Evolutionary conservation across 2,888 invertebrate genomes (phyloP), one percentile per base, ranked within the genome.

Genomic region (Aphidius colemani): DNA sequence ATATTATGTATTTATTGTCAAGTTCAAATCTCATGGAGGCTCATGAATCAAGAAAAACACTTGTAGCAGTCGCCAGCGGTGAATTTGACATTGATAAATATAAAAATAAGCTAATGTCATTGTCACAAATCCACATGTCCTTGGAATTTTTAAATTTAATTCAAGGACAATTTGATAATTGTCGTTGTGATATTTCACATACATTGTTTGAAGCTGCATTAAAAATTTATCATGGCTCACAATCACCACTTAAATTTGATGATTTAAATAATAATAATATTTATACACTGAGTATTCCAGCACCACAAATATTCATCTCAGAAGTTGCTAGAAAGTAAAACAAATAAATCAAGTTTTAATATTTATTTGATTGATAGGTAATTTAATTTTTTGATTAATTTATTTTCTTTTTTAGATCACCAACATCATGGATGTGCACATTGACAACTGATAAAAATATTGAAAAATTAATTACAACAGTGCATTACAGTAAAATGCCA

Each of bases 91-190:
- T 74, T 13, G 67, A 69, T 18, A 68, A 67, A 58, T 70, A 69
- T 62, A 67, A 70, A 55, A 71, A 72, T 61, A 74, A 67, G 57
- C 68, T 80, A 30, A 49, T 73, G 50, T 64, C 67, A 6, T 66
- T 80, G 65, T 71, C 73, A n/a, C 75, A 75, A 66, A 71, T 79
- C 53, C 78, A 77, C 53, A 58, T 78, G 45, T 76, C 76, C 59
- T 66, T 79, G 30, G 79, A 80, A 68, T 78, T 78, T 63, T 68
- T 75, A 50, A 59, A 76, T 53, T 66, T 79, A 43, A 68, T 75
- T 7, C 75, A 80, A 66, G 66, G 66, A 40, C 72, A 78, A 68
- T 30, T 30, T 30, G 64, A 79, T 44, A 68, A 72, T 64, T 77
- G 72, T 69, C 57, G 75, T 18, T 68, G 65, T 10, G 71, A 71